A percentile compares a stretch with the other conserved stretches of the same genome.
phyloP scores from a whole-genome alignment of 2,888 invertebrate species.

The Onchidella celtica region DNA sequence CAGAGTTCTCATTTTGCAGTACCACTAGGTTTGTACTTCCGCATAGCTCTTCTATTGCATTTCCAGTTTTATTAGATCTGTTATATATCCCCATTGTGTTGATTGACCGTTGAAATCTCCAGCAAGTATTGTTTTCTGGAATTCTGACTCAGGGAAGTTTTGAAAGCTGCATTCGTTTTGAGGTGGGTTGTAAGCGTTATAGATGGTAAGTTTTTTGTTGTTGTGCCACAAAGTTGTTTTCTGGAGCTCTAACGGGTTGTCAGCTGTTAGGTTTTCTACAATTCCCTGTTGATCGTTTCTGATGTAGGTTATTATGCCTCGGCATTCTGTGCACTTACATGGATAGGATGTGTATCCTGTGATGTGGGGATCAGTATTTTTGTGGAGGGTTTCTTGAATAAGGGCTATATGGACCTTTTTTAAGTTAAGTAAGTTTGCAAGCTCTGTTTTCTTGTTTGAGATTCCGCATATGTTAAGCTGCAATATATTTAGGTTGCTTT shows the following conservation, averaged over 20 bases:
- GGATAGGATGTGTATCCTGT: constrained; percentile 14
- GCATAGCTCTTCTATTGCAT: not conserved
- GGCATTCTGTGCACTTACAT: constrained; percentile 19
- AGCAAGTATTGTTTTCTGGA: not conserved
- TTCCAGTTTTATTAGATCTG: not conserved
- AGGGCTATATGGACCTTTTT: constrained; percentile 6
- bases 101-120: constrained; percentile 13
- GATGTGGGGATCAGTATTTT: no score
- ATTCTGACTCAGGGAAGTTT: not conserved
- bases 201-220: not conserved
- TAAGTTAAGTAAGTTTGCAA: not conserved
- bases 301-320: not conserved
- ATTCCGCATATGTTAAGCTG: constrained; percentile 13
- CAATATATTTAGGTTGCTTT: constrained; percentile 35
- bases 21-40: not conserved
- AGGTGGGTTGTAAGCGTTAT: constrained; percentile 21
- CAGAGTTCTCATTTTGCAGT: not conserved
- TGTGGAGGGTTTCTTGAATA: constrained; percentile 32
- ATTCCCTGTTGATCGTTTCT: not conserved
- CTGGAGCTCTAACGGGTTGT: not conserved
- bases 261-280: not conserved
- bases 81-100: not conserved
- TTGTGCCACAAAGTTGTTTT: constrained; percentile 1
- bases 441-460: constrained; percentile 20
- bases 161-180: not conserved